Percentiles rank a stretch among this genome's conserved stretches.
Conservation (phyloP, 2,888 invertebrate species). For the Axea sp. region DNA sequence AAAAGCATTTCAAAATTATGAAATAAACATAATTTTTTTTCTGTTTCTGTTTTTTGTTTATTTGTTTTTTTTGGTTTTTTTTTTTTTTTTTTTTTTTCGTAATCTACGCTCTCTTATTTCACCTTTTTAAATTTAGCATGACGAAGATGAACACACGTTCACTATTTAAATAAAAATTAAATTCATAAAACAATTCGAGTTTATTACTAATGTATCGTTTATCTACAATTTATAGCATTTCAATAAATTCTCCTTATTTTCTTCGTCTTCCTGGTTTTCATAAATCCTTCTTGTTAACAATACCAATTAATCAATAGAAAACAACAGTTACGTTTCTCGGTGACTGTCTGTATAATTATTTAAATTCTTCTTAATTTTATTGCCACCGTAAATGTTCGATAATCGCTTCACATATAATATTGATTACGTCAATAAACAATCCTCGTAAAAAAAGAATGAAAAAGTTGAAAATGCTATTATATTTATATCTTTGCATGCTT, state of each 20-base stretch:
- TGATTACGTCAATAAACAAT: slow-evolving; percentile 52
- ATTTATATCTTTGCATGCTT: slow-evolving; percentile 9
- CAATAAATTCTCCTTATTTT: slow-evolving; percentile 4
- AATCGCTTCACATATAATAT: slow-evolving; percentile 52
- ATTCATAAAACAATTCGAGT: slow-evolving; percentile 6
- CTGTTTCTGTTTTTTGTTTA: too few species aligned
- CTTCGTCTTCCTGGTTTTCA: slow-evolving; percentile 38
- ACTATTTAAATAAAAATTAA: not conserved
- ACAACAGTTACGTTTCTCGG: slow-evolving; percentile 51
- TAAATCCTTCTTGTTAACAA: slow-evolving; percentile 48
- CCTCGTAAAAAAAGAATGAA: slow-evolving; percentile 16
- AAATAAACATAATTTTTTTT: slow-evolving; percentile 71
- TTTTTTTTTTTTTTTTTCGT: slow-evolving; percentile 46
- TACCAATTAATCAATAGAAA: slow-evolving; percentile 49
- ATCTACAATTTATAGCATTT: slow-evolving; percentile 15
- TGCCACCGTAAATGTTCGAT: slow-evolving; percentile 49
- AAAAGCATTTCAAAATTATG: too few species aligned
- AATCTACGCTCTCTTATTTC: too few species aligned
- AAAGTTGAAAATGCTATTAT: slow-evolving; percentile 14
- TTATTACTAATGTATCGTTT: slow-evolving; percentile 11
- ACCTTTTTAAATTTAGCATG: too few species aligned
- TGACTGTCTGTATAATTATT: slow-evolving; percentile 57
- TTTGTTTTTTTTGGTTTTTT: too few species aligned
- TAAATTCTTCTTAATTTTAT: slow-evolving; percentile 57
- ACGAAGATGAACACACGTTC: too few species aligned